Percentiles rank a stretch among this genome's conserved stretches.
Conservation (phyloP, 1,140 invertebrate species). For the Homarus americanus region DNA sequence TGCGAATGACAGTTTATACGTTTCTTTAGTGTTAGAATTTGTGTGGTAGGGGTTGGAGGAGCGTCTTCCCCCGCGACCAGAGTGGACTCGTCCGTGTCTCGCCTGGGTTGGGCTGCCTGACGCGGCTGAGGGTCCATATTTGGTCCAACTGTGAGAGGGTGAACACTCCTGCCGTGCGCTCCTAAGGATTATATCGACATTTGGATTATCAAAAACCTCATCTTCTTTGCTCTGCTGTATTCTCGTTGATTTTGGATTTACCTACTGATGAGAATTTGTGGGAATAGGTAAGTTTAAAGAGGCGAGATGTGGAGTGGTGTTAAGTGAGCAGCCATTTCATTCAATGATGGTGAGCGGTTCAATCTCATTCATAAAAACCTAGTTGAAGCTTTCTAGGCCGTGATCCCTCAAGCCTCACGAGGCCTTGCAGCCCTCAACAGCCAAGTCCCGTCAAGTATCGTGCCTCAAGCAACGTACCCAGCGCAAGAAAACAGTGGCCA, state of each 20-base stretch:
- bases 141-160: conserved; percentile 71
- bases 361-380: conserved; percentile 68
- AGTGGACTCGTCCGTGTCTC: conserved; percentile 59
- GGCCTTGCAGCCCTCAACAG: background rate
- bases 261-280: conserved; percentile 63
- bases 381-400: conserved; percentile 32
- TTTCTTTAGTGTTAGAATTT: background rate
- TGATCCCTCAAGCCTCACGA: conserved; percentile 1
- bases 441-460: background rate
- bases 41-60: conserved; percentile 10
- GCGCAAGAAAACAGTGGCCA: conserved; percentile 10
- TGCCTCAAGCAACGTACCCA: conserved; percentile 4
- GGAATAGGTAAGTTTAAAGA: conserved; percentile 59
- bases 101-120: conserved; percentile 67
- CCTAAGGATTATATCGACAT: conserved; percentile 58
- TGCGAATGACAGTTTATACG: background rate
- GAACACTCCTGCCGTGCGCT: conserved; percentile 57
- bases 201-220: conserved; percentile 42
- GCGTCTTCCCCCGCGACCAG: conserved; percentile 26
- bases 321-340: conserved; percentile 60
- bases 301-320: conserved; percentile 16
- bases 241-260: conserved; percentile 34
- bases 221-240: background rate
- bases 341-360: conserved; percentile 38
- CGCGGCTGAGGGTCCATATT: conserved; percentile 68